Conservation (phyloP, 2,888 invertebrate genomes). For the Pardosa pseudoannulata region DNA sequence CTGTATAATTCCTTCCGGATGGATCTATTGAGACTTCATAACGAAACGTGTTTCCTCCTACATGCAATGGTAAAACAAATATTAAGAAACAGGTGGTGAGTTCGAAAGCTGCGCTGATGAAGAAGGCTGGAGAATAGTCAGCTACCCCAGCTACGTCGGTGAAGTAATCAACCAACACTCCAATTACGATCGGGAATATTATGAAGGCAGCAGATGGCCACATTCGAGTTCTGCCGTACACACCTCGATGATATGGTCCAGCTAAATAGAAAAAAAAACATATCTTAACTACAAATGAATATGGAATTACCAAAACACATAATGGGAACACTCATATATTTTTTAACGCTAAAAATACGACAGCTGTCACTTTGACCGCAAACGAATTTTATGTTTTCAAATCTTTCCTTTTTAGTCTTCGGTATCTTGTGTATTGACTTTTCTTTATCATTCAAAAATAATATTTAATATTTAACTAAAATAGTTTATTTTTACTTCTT, state of each 20-base stretch:
- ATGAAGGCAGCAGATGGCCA: constrained; percentile 65
- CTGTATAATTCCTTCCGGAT: neutral
- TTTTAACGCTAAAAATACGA: too few species aligned
- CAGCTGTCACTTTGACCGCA: too few species aligned
- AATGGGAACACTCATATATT: too few species aligned
- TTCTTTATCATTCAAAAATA: too few species aligned
- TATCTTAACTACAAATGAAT: too few species aligned
- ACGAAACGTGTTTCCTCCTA: constrained; percentile 56
- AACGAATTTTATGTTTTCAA: too few species aligned
- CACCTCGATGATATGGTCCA: constrained; percentile 61
- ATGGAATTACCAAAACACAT: too few species aligned
- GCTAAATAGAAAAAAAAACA: constrained; percentile 9
- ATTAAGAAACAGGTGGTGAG: constrained; percentile 72
- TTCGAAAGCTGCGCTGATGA: constrained; percentile 73
- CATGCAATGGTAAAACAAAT: constrained; percentile 72
- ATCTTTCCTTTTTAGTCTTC: too few species aligned
- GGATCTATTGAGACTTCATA: constrained; percentile 38
- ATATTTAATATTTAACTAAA: too few species aligned
- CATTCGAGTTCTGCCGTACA: constrained; percentile 59
- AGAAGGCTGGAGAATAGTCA: constrained; percentile 74
- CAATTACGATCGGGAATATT: constrained; percentile 66
- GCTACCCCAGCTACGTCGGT: constrained; percentile 36
- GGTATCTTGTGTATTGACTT: too few species aligned
- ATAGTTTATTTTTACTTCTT: too few species aligned
- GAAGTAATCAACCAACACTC: constrained; percentile 74